A percentile compares a stretch with the other conserved stretches of the same genome.
phyloP scores from a whole-genome alignment of 2,113 vertebrate genomes.

The Perccottus glenii region DNA sequence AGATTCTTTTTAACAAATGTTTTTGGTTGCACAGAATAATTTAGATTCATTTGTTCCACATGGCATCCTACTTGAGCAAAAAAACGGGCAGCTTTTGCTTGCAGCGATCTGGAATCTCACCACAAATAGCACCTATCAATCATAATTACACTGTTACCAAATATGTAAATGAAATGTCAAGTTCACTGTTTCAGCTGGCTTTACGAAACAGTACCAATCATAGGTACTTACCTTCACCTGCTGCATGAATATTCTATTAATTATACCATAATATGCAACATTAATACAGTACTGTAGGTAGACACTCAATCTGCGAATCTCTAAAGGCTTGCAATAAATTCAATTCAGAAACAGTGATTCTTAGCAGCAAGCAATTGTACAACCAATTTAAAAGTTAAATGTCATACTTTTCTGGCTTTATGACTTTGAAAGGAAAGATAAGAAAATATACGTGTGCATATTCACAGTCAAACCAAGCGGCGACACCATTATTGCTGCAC shows the following conservation, averaged over 20 bases:
- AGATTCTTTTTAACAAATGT: background rate
- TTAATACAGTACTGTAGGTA: background rate
- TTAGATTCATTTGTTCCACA: background rate
- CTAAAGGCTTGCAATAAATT: conserved; percentile 18
- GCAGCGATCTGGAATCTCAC: too few relatives aligned
- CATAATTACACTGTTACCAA: background rate
- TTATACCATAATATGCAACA: conserved; percentile 1
- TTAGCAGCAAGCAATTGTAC: conserved; percentile 20
- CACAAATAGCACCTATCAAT: background rate
- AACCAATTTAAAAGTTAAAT: conserved; percentile 42
- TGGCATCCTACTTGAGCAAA: too few relatives aligned
- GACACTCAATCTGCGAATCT: conserved; percentile 17
- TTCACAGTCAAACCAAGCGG: conserved; percentile 1
- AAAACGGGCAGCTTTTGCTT: too few relatives aligned
- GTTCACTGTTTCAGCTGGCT: background rate
- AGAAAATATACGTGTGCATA: background rate
- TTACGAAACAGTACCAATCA: background rate
- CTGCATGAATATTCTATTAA: conserved; percentile 7
- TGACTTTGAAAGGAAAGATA: conserved; percentile 23
- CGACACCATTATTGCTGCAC: background rate
- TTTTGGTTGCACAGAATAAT: too few relatives aligned
- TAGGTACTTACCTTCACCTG: background rate
- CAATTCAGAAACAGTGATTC: conserved; percentile 37
- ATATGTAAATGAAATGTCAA: conserved; percentile 12
- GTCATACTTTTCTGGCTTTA: conserved; percentile 25